A percentile compares a stretch with the other conserved stretches of the same genome.
Evolutionary conservation across 2,797 vertebrate genomes (phyloP).

Genomic region (Ctenopoma kingsleyae): DNA sequence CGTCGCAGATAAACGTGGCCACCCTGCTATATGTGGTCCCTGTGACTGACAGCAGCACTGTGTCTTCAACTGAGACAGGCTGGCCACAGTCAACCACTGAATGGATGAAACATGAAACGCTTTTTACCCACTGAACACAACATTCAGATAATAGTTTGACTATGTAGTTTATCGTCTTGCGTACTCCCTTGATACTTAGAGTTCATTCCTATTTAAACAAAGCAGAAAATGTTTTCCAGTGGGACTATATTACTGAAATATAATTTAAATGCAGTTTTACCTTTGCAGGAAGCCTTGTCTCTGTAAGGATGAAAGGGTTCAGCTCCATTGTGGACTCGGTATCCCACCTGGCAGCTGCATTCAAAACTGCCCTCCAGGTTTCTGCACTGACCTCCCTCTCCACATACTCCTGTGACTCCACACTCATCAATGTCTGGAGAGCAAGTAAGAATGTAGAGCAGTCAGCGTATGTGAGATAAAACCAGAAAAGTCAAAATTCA

Average conservation of each 20-base stretch:
- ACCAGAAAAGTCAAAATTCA: background rate
- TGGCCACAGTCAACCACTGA: slow-evolving; percentile 84
- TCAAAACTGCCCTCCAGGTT: slow-evolving; percentile 89
- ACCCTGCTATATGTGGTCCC: slow-evolving; percentile 72
- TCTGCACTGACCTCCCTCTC: slow-evolving; percentile 85
- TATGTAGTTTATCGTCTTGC: background rate
- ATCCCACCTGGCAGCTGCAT: slow-evolving; percentile 90
- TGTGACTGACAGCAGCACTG: slow-evolving; percentile 44
- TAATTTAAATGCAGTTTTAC: slow-evolving; percentile 64
- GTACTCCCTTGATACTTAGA: background rate
- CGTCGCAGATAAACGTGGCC: slow-evolving; percentile 72
- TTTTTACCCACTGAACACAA: background rate
- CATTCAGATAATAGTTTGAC: background rate
- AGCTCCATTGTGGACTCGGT: slow-evolving; percentile 78
- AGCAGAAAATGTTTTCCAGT: background rate
- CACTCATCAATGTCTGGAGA: slow-evolving; percentile 91
- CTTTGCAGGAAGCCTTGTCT: slow-evolving; percentile 83
- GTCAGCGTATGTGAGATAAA: background rate
- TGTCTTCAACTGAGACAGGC: slow-evolving; percentile 54
- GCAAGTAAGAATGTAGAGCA: background rate
- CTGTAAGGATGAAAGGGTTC: slow-evolving; percentile 82
- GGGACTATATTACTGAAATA: background rate
- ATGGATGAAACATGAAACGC: background rate
- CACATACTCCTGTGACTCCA: slow-evolving; percentile 80
- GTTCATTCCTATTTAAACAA: background rate